phyloP scores from a whole-genome alignment of 2,888 invertebrate genomes.

The Ectropis crepuscularia region DNA sequence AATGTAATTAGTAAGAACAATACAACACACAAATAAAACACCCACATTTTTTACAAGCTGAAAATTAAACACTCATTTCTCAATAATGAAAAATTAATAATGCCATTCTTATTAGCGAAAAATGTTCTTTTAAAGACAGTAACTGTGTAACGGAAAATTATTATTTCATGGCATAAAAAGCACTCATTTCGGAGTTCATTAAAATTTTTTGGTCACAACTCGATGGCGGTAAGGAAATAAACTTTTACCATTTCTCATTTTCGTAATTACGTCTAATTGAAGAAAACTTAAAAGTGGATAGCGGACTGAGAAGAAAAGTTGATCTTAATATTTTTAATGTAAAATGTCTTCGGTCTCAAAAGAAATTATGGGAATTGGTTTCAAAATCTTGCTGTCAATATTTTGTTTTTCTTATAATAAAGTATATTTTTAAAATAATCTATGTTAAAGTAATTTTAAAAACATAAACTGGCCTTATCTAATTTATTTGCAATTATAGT shows the following conservation, averaged over 20 bases:
- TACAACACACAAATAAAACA: not conserved
- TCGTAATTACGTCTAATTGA: conserved; percentile 72
- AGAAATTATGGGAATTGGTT: not conserved
- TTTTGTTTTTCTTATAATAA: too few species aligned
- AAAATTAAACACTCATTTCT: conserved; percentile 3
- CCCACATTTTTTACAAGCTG: not conserved
- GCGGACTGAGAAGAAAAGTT: conserved; percentile 40
- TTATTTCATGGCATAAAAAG: conserved; percentile 63
- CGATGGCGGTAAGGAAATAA: conserved; percentile 63
- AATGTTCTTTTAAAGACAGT: conserved; percentile 38
- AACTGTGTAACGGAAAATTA: conserved; percentile 59
- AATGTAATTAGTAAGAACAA: not conserved
- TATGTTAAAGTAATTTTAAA: too few species aligned
- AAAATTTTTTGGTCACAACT: conserved; percentile 67
- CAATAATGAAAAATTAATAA: conserved; percentile 15
- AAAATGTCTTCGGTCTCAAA: not conserved
- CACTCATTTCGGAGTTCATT: conserved; percentile 68
- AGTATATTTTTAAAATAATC: too few species aligned
- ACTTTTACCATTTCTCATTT: conserved; percentile 80
- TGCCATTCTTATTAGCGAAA: conserved; percentile 15
- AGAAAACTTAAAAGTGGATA: conserved; percentile 56
- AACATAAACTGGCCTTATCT: too few species aligned
- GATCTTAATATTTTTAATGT: conserved; percentile 16
- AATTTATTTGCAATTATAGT: too few species aligned
- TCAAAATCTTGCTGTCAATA: not conserved